Base-by-base conservation (phyloP, 2,797 vertebrate species). In the Pseudochaenichthys georgianus region DNA sequence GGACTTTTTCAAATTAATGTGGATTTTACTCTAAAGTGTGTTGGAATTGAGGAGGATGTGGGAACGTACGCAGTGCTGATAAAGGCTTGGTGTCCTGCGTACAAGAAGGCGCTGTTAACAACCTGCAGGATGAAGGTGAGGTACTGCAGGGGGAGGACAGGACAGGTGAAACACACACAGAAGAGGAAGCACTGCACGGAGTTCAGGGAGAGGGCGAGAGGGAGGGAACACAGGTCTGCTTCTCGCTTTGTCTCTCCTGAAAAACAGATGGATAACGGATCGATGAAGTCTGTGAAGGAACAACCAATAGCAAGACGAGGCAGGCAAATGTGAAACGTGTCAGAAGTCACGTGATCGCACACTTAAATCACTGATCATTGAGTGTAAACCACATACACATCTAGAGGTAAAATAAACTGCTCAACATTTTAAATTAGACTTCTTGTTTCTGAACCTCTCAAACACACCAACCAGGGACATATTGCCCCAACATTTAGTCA, bases 71-170 rank as follows among this genome's bases (percentile, higher is more conserved):
- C 95, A 0, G 96, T 77, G 16, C 93, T 94, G 80, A 96, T 80
- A 86, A 96, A 97, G 63, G 95, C 92, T 0, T 96, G 95, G 0
- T 95, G 96, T 80, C 96, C 94, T 0, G 96, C 95, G 0, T 95
- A 96, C 13, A 97, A 92, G 90, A 96, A 96, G 73, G 95, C 94
- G 52, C 96, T 95, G 82, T 95, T 96, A 82, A 95, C 34, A 64
- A 96, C 96, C 86, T 96, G 96, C 75, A 97, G 87, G 87, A 87
- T 70, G 55, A 97, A 97, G 2, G 96, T 96, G 82, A 77, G 61
- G 0, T 96, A 96, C 86, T 96, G 95, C 1, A 95, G 90, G 0
- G 91, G 88, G 38, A 97, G 93, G 31, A 94, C 0, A 0, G 95
- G 94, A 48, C 94, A 64, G 0, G 95, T 90, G 73, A 70, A 74